A percentile compares a stretch with the other conserved stretches of the same genome.
phyloP scores from a whole-genome alignment of 2,113 vertebrate genomes.

The Perognathus longimembris region DNA sequence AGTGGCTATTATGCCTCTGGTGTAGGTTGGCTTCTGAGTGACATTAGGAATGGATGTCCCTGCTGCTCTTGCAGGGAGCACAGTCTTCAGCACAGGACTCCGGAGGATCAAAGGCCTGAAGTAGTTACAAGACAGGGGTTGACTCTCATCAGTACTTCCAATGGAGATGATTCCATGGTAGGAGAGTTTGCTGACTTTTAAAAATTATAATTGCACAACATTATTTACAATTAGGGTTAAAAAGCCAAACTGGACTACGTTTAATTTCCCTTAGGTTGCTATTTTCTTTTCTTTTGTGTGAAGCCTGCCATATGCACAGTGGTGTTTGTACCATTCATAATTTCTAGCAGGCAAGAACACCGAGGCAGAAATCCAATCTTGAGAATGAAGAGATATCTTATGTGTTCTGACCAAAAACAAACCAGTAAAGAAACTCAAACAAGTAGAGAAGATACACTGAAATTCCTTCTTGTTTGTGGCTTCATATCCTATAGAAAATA shows the following conservation, averaged over 20 bases:
- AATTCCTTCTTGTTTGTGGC: background rate
- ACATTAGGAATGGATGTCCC: conserved; percentile 54
- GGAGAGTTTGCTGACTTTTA: background rate
- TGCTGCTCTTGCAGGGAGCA: conserved; percentile 49
- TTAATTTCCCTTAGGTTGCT: conserved; percentile 27
- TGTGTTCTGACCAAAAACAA: conserved; percentile 22
- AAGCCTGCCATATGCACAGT: background rate
- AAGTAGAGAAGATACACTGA: background rate
- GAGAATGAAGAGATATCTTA: background rate
- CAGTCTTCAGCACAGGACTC: conserved; percentile 62
- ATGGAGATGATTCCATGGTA: background rate
- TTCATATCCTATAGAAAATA: background rate
- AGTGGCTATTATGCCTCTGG: conserved; percentile 36
- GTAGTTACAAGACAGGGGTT: conserved; percentile 2
- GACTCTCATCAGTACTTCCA: conserved; percentile 34
- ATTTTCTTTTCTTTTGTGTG: background rate
- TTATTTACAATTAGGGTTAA: conserved; percentile 30
- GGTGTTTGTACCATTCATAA: background rate
- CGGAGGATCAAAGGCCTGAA: conserved; percentile 38
- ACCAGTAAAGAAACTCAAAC: conserved; percentile 4
- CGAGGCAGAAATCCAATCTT: background rate
- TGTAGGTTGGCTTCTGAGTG: conserved; percentile 34
- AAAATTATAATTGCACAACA: conserved; percentile 38
- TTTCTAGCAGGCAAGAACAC: background rate
- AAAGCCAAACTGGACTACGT: background rate